Conservation (phyloP, 2,113 vertebrate species). For the Mirounga angustirostris region DNA sequence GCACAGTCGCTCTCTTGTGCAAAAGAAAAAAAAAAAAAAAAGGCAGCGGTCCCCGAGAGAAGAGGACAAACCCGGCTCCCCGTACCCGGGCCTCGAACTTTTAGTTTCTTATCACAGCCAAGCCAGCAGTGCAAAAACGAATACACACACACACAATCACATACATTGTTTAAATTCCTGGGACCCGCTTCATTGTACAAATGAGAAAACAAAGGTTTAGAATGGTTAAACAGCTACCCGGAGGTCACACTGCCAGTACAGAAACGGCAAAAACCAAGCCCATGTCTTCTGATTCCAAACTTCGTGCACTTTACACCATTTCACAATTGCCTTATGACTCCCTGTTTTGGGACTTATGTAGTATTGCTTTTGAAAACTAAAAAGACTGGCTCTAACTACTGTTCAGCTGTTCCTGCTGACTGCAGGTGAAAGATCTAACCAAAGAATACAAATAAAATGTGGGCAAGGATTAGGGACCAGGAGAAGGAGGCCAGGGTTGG, state of each 20-base stretch:
- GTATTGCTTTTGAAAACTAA: constrained; percentile 41
- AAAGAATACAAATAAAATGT: constrained; percentile 23
- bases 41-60: not conserved
- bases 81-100: not conserved
- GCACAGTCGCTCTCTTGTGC: constrained; percentile 43
- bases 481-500: not conserved
- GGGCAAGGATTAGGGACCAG: not conserved
- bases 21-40: not conserved
- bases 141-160: not conserved
- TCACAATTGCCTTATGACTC: not conserved
- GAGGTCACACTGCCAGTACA: not conserved
- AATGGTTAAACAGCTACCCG: not conserved
- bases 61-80: not conserved
- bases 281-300: not conserved
- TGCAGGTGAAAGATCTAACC: not conserved
- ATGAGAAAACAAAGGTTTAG: not conserved
- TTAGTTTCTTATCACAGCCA: not conserved
- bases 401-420: not conserved
- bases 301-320: not conserved
- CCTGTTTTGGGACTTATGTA: not conserved
- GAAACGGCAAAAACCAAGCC: not conserved
- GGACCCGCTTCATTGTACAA: constrained; percentile 17
- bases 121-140: not conserved
- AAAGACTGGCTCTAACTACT: not conserved
- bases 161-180: not conserved